Base-by-base conservation (phyloP, 1,140 invertebrate genomes). In the Charaxes varanes region DNA sequence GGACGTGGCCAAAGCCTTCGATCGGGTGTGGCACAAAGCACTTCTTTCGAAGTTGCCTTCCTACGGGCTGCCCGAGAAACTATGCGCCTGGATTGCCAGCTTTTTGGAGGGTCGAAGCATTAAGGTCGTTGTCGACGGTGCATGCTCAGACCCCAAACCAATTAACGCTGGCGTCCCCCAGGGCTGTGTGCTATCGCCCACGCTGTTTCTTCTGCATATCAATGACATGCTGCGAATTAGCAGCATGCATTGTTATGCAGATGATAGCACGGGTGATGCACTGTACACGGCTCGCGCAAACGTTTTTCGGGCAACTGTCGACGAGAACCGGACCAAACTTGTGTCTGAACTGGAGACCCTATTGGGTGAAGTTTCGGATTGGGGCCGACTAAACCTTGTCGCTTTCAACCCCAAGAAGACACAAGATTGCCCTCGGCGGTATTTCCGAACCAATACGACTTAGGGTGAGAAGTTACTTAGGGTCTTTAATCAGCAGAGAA, bases 1-100 rank as follows among this genome's bases (percentile, higher is more conserved):
- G n/a, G 59, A 76, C 22, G 28, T 55, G 0, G 31, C 36, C 6
- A 55, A 64, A 43, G 60, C 46, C 8, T 72, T 65, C 26, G 58
- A 71, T 48, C 41, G 46, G 26, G 55, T 73, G 11, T 64, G 59
- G 58, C 57, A 63, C 13, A 31, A 46, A 34, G 51, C 50, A 0
- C 53, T 23, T n/a, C n/a, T n/a, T n/a, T n/a, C n/a, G n/a, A n/a
- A n/a, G n/a, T n/a, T n/a, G n/a, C n/a, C n/a, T n/a, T 47, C 36
- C 10, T 42, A 34, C 6, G 42, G 27, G 8, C 32, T 52, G 13
- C 27, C 42, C 21, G 26, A 42, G 37, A 42, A 24, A 13, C 16
- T 44, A 10, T 41, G 26, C 19, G 22, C n/a, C 1, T 43, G 26
- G 41, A 17, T 42, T 6, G 2, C 34, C 15, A 53, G 40, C 7